Conservation (phyloP, 2,888 invertebrate species). For the Camptogramma bilineatum region DNA sequence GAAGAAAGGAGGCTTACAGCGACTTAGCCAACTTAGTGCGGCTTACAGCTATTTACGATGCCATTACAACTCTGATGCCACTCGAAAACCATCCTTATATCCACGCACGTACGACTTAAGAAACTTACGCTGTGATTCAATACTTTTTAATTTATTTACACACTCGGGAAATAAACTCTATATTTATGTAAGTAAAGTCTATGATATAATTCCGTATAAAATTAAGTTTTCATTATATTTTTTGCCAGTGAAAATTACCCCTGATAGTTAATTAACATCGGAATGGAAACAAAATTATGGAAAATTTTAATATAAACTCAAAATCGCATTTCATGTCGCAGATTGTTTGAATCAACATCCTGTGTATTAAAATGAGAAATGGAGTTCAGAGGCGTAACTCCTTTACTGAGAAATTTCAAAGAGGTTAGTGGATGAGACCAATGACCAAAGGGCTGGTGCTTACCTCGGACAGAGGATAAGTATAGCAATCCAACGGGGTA, state of each 20-base stretch:
- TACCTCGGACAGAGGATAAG: too few relatives aligned
- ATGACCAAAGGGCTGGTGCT: too few relatives aligned
- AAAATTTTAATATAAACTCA: too few relatives aligned
- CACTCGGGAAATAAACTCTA: conserved; percentile 4
- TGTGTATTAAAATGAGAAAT: too few relatives aligned
- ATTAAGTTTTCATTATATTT: background rate
- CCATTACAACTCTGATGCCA: conserved; percentile 8
- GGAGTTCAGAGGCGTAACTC: too few relatives aligned
- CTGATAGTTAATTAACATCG: too few relatives aligned
- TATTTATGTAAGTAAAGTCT: background rate
- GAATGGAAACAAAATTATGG: too few relatives aligned
- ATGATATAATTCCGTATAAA: background rate
- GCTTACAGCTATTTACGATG: conserved; percentile 26
- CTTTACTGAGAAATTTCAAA: too few relatives aligned
- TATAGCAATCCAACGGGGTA: too few relatives aligned
- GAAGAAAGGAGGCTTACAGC: conserved; percentile 13
- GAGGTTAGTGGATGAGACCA: too few relatives aligned
- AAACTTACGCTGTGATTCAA: background rate
- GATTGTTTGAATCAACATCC: too few relatives aligned
- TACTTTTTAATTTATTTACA: conserved; percentile 1
- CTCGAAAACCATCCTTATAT: conserved; percentile 1
- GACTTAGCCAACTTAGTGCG: conserved; percentile 18
- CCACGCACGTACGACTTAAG: background rate
- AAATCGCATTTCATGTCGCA: too few relatives aligned
- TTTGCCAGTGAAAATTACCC: background rate